Base-by-base conservation (phyloP, 1,140 invertebrate species). In the Drosophila leontia region DNA sequence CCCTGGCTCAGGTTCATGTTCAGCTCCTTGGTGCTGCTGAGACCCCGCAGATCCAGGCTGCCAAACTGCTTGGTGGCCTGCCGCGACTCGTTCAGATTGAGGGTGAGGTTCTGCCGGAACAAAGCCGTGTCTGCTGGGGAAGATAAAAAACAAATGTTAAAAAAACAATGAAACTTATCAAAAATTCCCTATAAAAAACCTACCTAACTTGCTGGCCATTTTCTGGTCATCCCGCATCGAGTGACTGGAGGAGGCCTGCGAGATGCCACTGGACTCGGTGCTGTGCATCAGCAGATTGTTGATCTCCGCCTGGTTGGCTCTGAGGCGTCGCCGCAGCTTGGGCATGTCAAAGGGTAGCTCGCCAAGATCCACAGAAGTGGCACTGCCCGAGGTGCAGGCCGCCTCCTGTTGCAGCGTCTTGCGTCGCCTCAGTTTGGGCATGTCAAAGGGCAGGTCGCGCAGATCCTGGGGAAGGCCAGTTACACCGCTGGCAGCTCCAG, bases 331-430 rank as follows among this genome's bases (percentile, higher is more conserved):
- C 56, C 96, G 93, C 44, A 98, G 93, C 93, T 98, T 98, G 13
- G 97, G 97, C 96, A 98, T 97, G 91, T 98, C 97, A 87, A 98
- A 98, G 17, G 97, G 97, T 69, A 98, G 94, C 82, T 97, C 95
- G 50, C 95, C 94, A 3, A 97, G 93, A 85, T 97, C 96, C 12
- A 96, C 95, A 7, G 95, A 96, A 3, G 95, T 96, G 23, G 95
- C 95, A 78, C 95, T 96, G 41, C 95, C 95, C 15, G 95, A 96
- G 37, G 96, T 96, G 47, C 95, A 95, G 9, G 94, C 94, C 42
- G 93, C 82, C 74, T 87, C 84, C 69, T 87, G 84, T 39, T 87
- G 84, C 77, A 87, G 12, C 41, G 94, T 94, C 70, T 96, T 94
- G 91, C 96, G 94, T 50, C 97, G 94, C 47, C 96, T 93, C 57